These are phyloP conservation scores for Calypte anna DNA, from an alignment of 2,113 vertebrate species.

Conservation along the genomic window DNA sequence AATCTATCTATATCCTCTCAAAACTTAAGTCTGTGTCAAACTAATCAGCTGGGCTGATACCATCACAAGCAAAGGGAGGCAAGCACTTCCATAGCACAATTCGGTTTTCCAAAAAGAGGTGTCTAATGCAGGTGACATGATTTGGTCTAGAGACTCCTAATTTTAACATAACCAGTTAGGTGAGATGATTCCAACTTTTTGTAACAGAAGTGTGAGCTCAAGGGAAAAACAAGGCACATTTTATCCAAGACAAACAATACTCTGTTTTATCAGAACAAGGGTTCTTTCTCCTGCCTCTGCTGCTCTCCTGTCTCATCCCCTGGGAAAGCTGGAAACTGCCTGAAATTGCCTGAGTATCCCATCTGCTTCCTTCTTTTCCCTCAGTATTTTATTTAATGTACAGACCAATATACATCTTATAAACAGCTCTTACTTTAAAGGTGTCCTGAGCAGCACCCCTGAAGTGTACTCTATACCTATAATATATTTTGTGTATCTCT, in stretches of 20 bases:
- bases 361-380: neutral
- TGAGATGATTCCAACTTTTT: neutral
- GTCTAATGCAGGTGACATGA: neutral
- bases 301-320: neutral
- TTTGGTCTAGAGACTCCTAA: neutral
- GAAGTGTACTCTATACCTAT: neutral
- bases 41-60: neutral
- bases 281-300: neutral
- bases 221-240: neutral
- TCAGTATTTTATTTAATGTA: neutral
- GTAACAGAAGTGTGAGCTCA: neutral
- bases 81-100: neutral
- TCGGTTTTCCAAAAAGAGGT: neutral
- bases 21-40: neutral
- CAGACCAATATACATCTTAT: neutral
- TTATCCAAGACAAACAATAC: neutral
- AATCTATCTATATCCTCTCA: neutral
- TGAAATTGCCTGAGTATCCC: neutral
- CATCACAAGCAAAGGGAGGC: neutral
- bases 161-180: neutral
- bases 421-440: neutral
- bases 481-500: neutral
- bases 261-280: neutral
- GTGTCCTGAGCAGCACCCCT: neutral
- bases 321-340: neutral